Base-by-base conservation (phyloP, 35 echinoderm and acorn worm genomes). In the Diadema setosum region DNA sequence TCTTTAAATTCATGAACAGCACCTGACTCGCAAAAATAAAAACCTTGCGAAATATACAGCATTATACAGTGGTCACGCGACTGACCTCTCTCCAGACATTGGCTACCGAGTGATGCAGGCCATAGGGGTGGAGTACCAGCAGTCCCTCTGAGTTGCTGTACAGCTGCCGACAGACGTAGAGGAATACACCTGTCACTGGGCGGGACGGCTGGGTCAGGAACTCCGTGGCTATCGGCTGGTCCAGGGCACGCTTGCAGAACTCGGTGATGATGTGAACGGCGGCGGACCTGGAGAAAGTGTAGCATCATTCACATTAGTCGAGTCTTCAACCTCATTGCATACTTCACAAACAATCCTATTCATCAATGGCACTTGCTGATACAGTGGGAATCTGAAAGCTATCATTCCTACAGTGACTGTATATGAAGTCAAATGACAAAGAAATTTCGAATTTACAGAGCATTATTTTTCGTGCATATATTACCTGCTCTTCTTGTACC, bases 21-120 rank as follows among this genome's bases (percentile, higher is more conserved):
- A n/a, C n/a, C n/a, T n/a, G n/a, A n/a, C n/a, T n/a, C n/a, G n/a
- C n/a, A n/a, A n/a, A n/a, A n/a, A n/a, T n/a, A n/a, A n/a, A n/a
- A n/a, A n/a, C n/a, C n/a, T n/a, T n/a, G n/a, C n/a, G n/a, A n/a
- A n/a, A n/a, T n/a, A n/a, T n/a, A n/a, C n/a, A n/a, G n/a, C n/a
- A n/a, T n/a, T n/a, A n/a, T n/a, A n/a, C n/a, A n/a, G n/a, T n/a
- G n/a, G n/a, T n/a, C n/a, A n/a, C n/a, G n/a, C n/a, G n/a, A n/a
- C 84, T 58, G 43, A 98, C 96, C 92, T 94, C 92, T 76, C 85
- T 94, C 96, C 96, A 98, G 18, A 85, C 92, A 86, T 91, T 81
- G 18, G 85, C 92, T n/a, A 98, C 89, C 42, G 75, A 85, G 23
- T 93, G 88, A 43, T 98, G 96, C 6, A 98, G 67, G 11, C 81